These are phyloP conservation scores for Argynnis bischoffii DNA, from an alignment of 2,888 invertebrate species.

Conservation along the genomic window DNA sequence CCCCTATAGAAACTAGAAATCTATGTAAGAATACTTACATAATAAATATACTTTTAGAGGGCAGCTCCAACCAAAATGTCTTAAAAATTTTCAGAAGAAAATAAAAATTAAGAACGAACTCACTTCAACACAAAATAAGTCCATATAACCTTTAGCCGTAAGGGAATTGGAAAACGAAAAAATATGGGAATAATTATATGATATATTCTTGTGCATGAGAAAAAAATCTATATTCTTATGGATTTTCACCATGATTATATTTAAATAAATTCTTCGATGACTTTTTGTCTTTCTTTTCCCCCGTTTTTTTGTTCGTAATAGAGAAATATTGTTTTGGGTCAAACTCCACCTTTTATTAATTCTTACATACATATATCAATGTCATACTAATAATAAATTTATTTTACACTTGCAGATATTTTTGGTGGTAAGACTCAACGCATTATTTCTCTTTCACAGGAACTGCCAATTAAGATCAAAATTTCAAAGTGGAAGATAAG, in stretches of 20 bases:
- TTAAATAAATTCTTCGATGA: not conserved
- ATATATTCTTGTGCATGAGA: not conserved
- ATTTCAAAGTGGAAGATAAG: not conserved
- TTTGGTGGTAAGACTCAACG: constrained; percentile 69
- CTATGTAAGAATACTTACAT: too few species aligned
- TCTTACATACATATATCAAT: constrained; percentile 32
- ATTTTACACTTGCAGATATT: constrained; percentile 45
- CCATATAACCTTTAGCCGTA: not conserved
- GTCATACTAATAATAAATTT: constrained; percentile 39
- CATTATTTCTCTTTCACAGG: constrained; percentile 64
- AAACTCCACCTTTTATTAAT: constrained; percentile 60
- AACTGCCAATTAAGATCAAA: constrained; percentile 15
- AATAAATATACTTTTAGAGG: too few species aligned
- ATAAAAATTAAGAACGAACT: not conserved
- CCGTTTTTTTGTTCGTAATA: constrained; percentile 1
- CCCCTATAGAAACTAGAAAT: constrained; percentile 51
- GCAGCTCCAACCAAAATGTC: too few species aligned
- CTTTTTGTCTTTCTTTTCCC: constrained; percentile 15
- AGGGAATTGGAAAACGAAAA: too few species aligned
- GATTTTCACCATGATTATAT: not conserved
- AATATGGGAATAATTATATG: not conserved
- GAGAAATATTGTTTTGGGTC: constrained; percentile 70
- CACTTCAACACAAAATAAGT: not conserved
- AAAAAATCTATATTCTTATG: not conserved
- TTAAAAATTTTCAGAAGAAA: not conserved